Percentiles rank a stretch among this genome's conserved stretches.
Evolutionary conservation across 1,140 invertebrate genomes (phyloP).

Genomic region (Scylla paramamosain): DNA sequence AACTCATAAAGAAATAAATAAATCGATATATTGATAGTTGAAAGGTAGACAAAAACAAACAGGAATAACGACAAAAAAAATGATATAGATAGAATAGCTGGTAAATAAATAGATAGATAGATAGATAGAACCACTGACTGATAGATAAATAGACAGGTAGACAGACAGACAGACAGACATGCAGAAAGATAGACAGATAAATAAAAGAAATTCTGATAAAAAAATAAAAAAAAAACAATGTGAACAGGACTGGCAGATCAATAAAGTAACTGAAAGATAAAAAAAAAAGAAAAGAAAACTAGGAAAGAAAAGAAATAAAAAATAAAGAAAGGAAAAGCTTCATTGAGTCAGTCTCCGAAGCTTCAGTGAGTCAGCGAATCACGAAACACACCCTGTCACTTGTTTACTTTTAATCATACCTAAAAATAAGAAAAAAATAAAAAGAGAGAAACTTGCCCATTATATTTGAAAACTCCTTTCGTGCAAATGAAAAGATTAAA

Average conservation of each 20-base stretch:
- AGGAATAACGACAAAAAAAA: not conserved
- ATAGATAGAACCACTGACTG: too few relatives aligned
- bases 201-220: not conserved
- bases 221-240: not conserved
- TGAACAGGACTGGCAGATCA: not conserved
- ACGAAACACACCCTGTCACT: too few relatives aligned
- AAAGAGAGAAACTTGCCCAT: not conserved
- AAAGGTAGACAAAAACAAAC: not conserved
- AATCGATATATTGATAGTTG: not conserved
- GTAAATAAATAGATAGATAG: not conserved
- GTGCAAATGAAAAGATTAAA: too few relatives aligned
- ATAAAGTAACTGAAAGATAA: not conserved
- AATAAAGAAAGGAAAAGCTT: too few relatives aligned
- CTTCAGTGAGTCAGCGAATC: too few relatives aligned
- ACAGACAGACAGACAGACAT: too few relatives aligned
- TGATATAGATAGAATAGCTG: not conserved
- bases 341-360: too few relatives aligned
- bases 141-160: too few relatives aligned
- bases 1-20: too few relatives aligned
- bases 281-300: not conserved
- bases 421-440: not conserved
- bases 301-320: not conserved
- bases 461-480: too few relatives aligned
- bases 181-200: too few relatives aligned
- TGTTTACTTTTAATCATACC: too few relatives aligned